Conservation (phyloP, 1,140 invertebrate species). For the Diachasma alloeum region DNA sequence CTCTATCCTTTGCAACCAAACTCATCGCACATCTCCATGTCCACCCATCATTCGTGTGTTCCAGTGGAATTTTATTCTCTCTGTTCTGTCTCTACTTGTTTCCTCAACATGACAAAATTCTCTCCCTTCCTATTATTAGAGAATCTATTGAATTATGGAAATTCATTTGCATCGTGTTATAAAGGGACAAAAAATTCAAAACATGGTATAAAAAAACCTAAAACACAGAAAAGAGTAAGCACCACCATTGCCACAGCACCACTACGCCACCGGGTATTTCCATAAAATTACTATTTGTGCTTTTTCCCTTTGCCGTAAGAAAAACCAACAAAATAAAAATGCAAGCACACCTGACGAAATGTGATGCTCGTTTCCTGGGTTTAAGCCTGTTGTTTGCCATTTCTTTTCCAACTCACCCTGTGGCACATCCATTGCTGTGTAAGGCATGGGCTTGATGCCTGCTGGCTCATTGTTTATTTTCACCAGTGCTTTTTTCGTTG, state of each 20-base stretch:
- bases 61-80: neutral
- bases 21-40: slow-evolving; percentile 19
- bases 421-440: neutral
- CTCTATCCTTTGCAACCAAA: slow-evolving; percentile 23
- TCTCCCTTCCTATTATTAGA: neutral
- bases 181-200: slow-evolving; percentile 21
- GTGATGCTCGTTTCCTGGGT: slow-evolving; percentile 2
- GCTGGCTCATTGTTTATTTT: neutral
- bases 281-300: neutral
- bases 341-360: slow-evolving; percentile 2
- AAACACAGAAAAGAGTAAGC: neutral
- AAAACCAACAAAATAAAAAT: neutral
- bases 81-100: slow-evolving; percentile 9
- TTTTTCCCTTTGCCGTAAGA: neutral
- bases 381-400: neutral
- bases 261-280: neutral
- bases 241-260: slow-evolving; percentile 22
- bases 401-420: neutral
- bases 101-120: neutral
- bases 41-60: slow-evolving; percentile 28
- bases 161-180: slow-evolving; percentile 24
- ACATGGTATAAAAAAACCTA: neutral
- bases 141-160: neutral
- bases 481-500: neutral
- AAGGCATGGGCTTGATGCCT: neutral